Percentiles rank a stretch among this genome's conserved stretches.
Conservation (phyloP, 1,140 invertebrate species). For the Saccostrea cuccullata region DNA sequence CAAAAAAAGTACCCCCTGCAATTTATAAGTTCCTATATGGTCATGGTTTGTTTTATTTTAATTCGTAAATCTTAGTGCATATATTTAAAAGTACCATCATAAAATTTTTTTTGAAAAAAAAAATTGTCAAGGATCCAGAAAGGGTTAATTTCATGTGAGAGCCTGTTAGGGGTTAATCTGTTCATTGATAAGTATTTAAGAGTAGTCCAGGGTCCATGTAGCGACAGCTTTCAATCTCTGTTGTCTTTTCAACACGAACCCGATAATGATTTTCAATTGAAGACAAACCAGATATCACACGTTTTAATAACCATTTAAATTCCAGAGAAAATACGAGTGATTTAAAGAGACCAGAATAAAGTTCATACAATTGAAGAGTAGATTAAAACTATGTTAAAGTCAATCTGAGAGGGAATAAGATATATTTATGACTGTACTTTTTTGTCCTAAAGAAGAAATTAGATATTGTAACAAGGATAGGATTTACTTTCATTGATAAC, state of each 20-base stretch:
- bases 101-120: not conserved
- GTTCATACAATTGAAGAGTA: not conserved
- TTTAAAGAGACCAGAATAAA: not conserved
- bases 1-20: too few relatives aligned
- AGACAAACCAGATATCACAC: slow-evolving; percentile 1
- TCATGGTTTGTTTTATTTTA: too few relatives aligned
- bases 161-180: not conserved
- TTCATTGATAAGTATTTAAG: slow-evolving; percentile 16
- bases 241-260: slow-evolving; percentile 18
- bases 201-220: not conserved
- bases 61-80: too few relatives aligned
- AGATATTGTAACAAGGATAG: not conserved
- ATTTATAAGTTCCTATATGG: too few relatives aligned
- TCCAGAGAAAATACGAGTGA: slow-evolving; percentile 30
- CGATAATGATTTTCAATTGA: slow-evolving; percentile 31
- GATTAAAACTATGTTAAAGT: slow-evolving; percentile 13
- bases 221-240: not conserved
- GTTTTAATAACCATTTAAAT: slow-evolving; percentile 30
- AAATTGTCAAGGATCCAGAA: not conserved
- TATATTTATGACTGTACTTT: not conserved
- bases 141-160: not conserved
- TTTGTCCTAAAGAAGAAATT: not conserved
- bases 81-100: too few relatives aligned
- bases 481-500: not conserved
- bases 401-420: not conserved